Conservation (phyloP, 2,797 vertebrate genomes). For the Lindbergichthys nudifrons region DNA sequence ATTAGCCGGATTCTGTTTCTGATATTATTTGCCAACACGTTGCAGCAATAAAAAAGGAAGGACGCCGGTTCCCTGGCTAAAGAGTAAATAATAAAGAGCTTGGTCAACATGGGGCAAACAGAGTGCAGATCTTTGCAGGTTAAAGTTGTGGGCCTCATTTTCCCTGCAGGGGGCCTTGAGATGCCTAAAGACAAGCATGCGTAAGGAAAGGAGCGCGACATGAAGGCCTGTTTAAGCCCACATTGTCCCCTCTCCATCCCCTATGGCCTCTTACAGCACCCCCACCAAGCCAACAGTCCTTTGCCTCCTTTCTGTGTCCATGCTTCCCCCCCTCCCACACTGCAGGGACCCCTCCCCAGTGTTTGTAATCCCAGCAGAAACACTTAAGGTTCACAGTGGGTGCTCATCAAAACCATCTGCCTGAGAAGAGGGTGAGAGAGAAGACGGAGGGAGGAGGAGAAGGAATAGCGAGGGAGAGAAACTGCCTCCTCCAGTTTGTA, state of each 20-base stretch:
- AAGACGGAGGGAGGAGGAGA: slow-evolving; percentile 56
- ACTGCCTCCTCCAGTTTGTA: slow-evolving; percentile 80
- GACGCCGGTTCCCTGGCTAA: slow-evolving; percentile 22
- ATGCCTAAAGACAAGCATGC: slow-evolving; percentile 83
- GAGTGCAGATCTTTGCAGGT: slow-evolving; percentile 69
- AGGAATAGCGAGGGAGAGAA: slow-evolving; percentile 66
- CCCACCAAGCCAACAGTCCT: slow-evolving; percentile 78
- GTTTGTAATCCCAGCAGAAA: slow-evolving; percentile 99
- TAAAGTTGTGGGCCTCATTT: slow-evolving; percentile 81
- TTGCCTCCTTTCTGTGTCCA: slow-evolving; percentile 78
- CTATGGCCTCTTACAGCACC: slow-evolving; percentile 77
- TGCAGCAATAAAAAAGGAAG: slow-evolving; percentile 29
- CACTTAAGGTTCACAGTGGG: slow-evolving; percentile 99
- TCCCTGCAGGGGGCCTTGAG: slow-evolving; percentile 74
- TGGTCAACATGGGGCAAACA: slow-evolving; percentile 55
- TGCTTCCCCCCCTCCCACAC: slow-evolving; percentile 73
- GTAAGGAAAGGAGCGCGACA: slow-evolving; percentile 77
- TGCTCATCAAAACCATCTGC: slow-evolving; percentile 99
- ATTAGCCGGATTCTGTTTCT: no score
- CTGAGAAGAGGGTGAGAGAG: slow-evolving; percentile 92
- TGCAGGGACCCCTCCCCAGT: slow-evolving; percentile 86
- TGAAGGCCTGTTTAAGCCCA: slow-evolving; percentile 83
- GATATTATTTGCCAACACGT: slow-evolving; percentile 30
- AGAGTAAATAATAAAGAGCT: slow-evolving; percentile 61
- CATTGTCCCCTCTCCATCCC: slow-evolving; percentile 81